These are phyloP conservation scores for Drosophila punjabiensis DNA, from an alignment of 1,140 invertebrate species.

Conservation along the genomic window DNA sequence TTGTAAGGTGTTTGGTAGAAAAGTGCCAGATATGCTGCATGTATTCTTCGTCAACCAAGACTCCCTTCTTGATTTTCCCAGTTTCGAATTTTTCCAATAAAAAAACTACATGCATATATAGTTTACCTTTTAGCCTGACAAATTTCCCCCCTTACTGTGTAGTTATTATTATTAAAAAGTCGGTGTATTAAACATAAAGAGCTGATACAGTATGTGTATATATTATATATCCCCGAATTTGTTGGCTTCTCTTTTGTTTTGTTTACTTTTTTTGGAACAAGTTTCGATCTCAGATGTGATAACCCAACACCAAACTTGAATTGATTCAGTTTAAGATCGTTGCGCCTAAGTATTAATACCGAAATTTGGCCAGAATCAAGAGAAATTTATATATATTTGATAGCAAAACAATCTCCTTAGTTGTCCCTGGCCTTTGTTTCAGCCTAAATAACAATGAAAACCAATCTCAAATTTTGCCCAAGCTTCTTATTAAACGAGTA, in stretches of 20 bases:
- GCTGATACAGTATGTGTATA: constrained; percentile 8
- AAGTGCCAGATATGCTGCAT: background rate
- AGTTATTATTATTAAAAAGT: constrained; percentile 2
- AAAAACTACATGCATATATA: background rate
- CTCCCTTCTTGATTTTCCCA: background rate
- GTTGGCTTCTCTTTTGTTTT: background rate
- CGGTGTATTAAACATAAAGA: background rate
- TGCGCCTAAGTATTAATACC: constrained; percentile 26
- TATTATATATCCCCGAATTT: constrained; percentile 5
- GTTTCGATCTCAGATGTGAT: constrained; percentile 31
- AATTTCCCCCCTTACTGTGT: background rate
- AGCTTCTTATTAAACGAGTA: constrained; percentile 22
- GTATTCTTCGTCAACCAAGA: background rate
- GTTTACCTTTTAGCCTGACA: background rate
- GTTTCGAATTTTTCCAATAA: background rate
- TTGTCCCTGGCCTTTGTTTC: constrained; percentile 14
- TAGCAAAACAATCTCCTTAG: constrained; percentile 1
- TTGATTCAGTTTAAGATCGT: constrained; percentile 31
- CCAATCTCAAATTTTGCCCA: constrained; percentile 11
- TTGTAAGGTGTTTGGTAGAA: background rate
- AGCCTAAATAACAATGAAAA: background rate
- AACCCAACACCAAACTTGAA: constrained; percentile 29
- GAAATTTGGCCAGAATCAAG: constrained; percentile 12
- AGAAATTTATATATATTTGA: constrained; percentile 11
- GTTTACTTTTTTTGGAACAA: constrained; percentile 6